phyloP scores from a whole-genome alignment of 2,113 vertebrate species.

The Psophia crepitans region DNA sequence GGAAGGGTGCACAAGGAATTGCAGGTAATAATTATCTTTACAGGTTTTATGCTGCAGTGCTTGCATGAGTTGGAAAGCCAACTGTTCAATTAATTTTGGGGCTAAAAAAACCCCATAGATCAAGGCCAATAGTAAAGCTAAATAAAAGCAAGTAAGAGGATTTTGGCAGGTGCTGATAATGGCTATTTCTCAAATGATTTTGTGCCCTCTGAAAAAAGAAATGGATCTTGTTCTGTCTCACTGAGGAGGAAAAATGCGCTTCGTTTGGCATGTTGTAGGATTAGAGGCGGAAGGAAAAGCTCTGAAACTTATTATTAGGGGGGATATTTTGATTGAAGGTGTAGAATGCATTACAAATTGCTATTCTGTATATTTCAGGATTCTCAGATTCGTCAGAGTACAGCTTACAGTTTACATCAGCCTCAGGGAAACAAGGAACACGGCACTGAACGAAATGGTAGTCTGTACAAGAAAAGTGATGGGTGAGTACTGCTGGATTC shows the following conservation, averaged over 20 bases:
- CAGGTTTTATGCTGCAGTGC: not conserved
- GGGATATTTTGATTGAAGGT: not conserved
- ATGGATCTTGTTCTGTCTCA: not conserved
- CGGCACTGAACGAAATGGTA: slow-evolving; percentile 90
- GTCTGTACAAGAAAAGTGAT: slow-evolving; percentile 95
- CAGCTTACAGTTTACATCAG: slow-evolving; percentile 95
- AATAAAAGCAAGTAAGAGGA: not conserved
- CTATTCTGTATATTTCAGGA: slow-evolving; percentile 76
- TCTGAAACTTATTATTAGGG: not conserved
- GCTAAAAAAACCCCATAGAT: not conserved
- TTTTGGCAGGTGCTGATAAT: not conserved
- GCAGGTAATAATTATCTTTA: not conserved
- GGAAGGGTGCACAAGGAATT: not conserved
- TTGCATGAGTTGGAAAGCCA: not conserved
- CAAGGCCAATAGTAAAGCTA: not conserved
- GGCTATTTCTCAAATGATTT: not conserved
- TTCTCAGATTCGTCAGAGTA: slow-evolving; percentile 90
- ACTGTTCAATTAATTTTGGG: not conserved
- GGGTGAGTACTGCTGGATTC: slow-evolving; percentile 76
- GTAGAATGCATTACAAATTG: not conserved
- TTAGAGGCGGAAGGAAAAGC: not conserved
- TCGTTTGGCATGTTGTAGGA: not conserved
- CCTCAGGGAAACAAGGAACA: slow-evolving; percentile 99
- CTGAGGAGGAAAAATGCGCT: not conserved
- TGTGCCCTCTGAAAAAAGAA: not conserved